Conservation (phyloP, 1,140 invertebrate genomes). For the Stegodyphus dumicola region DNA sequence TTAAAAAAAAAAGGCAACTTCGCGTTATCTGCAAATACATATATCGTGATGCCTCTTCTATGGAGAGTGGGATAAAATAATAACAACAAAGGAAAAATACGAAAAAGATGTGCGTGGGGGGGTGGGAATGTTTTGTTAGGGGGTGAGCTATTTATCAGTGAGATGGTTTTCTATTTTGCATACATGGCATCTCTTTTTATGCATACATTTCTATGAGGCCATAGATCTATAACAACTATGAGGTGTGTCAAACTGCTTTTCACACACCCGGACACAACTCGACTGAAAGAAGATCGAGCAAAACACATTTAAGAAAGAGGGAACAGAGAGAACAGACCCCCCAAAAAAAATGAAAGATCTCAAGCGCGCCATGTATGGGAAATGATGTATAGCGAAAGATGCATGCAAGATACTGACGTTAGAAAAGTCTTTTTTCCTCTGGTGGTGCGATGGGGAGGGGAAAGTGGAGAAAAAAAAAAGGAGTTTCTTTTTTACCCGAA, state of each 20-base stretch:
- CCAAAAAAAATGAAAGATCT: background rate
- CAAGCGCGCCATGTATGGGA: slow-evolving; percentile 37
- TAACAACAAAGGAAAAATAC: background rate
- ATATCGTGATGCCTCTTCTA: slow-evolving; percentile 15
- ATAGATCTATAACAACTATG: slow-evolving; percentile 55
- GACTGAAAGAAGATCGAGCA: slow-evolving; percentile 55
- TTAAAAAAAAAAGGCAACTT: slow-evolving; percentile 47
- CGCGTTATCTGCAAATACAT: slow-evolving; percentile 53
- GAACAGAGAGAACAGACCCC: too few relatives aligned
- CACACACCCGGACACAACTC: slow-evolving; percentile 42
- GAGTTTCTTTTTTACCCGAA: background rate
- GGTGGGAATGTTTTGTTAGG: slow-evolving; percentile 51
- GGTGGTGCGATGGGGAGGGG: background rate
- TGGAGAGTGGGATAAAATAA: background rate
- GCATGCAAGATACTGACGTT: slow-evolving; percentile 38
- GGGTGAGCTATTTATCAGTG: slow-evolving; percentile 55
- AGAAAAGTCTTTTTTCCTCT: slow-evolving; percentile 31
- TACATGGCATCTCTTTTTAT: slow-evolving; percentile 54
- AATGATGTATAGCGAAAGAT: slow-evolving; percentile 60
- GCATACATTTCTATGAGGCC: slow-evolving; percentile 34
- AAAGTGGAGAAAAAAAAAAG: background rate
- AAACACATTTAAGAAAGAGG: slow-evolving; percentile 43
- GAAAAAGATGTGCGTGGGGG: background rate
- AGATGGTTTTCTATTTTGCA: slow-evolving; percentile 61
- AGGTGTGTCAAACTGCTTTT: slow-evolving; percentile 60